phyloP scores from a whole-genome alignment of 2,888 invertebrate genomes.

The Drosophila seclusa region DNA sequence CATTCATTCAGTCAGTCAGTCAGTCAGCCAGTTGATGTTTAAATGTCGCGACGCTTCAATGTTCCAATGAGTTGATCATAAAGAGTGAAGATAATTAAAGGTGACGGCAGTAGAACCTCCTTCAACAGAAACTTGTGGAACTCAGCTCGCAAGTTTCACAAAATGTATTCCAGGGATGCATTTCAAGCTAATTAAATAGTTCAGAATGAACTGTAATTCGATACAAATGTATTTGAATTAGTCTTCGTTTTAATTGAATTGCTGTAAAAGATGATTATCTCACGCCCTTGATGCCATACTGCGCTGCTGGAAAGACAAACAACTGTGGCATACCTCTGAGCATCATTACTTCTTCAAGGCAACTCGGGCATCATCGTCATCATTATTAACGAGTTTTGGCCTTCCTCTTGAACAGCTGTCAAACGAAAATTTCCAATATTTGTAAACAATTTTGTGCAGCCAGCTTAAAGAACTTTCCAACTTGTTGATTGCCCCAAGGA shows the following conservation, averaged over 20 bases:
- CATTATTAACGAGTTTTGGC: conserved; percentile 23
- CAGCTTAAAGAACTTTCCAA: conserved; percentile 69
- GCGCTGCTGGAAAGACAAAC: conserved; percentile 4
- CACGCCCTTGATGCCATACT: neutral
- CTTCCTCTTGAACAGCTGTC: conserved; percentile 22
- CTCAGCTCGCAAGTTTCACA: neutral
- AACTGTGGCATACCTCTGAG: neutral
- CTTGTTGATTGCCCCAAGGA: conserved; percentile 56
- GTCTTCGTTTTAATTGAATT: neutral
- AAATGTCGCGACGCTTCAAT: conserved; percentile 66
- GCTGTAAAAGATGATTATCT: neutral
- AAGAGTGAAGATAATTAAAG: conserved; percentile 1
- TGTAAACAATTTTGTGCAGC: conserved; percentile 32
- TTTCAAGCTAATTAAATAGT: neutral
- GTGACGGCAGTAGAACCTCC: neutral
- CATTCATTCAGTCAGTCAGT: conserved; percentile 18
- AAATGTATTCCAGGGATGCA: neutral
- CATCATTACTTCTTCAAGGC: conserved; percentile 23
- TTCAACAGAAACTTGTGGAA: neutral
- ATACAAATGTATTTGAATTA: neutral
- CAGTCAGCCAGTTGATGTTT: conserved; percentile 15
- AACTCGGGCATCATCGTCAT: conserved; percentile 11
- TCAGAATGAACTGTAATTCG: neutral
- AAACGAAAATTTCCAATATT: conserved; percentile 49
- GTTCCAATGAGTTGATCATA: conserved; percentile 32